Conservation (phyloP, 2,113 vertebrate genomes). For the Lophochroa leadbeateri region DNA sequence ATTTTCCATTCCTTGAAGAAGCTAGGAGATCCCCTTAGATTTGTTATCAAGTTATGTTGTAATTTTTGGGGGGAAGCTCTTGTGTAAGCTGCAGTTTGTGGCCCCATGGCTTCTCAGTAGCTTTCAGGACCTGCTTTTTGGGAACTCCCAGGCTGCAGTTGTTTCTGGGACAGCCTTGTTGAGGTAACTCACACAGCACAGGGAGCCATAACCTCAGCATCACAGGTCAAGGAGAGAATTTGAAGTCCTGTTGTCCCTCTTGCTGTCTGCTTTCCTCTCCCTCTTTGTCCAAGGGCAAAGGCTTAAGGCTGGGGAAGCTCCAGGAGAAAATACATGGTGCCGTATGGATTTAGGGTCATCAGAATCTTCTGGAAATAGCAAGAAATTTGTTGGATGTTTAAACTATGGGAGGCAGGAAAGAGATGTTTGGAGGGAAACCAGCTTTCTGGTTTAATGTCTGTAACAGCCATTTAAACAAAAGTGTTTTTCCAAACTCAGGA, state of each 20-base stretch:
- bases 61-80: background rate
- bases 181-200: fast-evolving
- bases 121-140: background rate
- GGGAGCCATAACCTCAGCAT: background rate
- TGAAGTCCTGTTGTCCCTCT: background rate
- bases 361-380: background rate
- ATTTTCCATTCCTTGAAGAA: background rate
- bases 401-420: background rate
- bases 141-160: background rate
- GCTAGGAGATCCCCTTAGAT: background rate
- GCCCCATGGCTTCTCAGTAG: background rate
- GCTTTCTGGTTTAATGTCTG: background rate
- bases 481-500: background rate
- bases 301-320: background rate
- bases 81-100: background rate
- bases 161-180: background rate
- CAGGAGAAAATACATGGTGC: background rate
- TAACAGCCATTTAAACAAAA: background rate
- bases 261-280: background rate
- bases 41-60: background rate
- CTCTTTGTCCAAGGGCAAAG: background rate
- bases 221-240: background rate
- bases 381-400: background rate
- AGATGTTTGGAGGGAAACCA: background rate
- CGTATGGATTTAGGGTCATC: background rate